Conservation (phyloP, 92 coral and sea anemone species). For the Meandrina meandrites region DNA sequence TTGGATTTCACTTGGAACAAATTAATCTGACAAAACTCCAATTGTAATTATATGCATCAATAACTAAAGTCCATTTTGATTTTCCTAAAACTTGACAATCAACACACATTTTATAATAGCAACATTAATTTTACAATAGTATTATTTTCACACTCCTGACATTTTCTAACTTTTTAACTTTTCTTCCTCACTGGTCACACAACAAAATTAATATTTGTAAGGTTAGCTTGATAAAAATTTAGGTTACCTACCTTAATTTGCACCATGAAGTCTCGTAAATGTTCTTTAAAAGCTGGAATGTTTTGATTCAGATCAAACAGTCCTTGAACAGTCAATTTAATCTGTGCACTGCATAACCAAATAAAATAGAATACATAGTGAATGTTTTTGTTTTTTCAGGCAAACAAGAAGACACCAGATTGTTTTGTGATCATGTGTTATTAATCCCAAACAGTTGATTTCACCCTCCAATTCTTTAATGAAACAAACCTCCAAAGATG, state of each 20-base stretch:
- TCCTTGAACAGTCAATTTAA: constrained; percentile 92
- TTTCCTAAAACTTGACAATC: too few relatives aligned
- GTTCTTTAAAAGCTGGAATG: constrained; percentile 99
- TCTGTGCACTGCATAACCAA: constrained; percentile 72
- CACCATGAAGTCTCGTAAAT: constrained; percentile 94
- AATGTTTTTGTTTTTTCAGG: not conserved
- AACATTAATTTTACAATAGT: too few relatives aligned
- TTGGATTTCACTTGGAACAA: too few relatives aligned
- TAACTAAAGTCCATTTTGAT: too few relatives aligned
- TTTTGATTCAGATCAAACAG: constrained; percentile 95
- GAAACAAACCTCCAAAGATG: not conserved
- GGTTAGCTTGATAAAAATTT: not conserved
- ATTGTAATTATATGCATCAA: too few relatives aligned
- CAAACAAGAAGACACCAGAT: not conserved
- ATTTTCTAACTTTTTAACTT: too few relatives aligned
- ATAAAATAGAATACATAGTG: not conserved
- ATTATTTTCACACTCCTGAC: too few relatives aligned
- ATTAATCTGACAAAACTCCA: too few relatives aligned
- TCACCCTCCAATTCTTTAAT: not conserved
- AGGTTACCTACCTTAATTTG: constrained; percentile 81
- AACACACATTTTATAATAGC: too few relatives aligned
- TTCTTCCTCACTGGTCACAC: too few relatives aligned
- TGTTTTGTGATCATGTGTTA: not conserved
- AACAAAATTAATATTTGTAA: not conserved
- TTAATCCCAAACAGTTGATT: not conserved